Conservation (phyloP, 1,140 invertebrate species). For the Scaptomyza pallida region DNA sequence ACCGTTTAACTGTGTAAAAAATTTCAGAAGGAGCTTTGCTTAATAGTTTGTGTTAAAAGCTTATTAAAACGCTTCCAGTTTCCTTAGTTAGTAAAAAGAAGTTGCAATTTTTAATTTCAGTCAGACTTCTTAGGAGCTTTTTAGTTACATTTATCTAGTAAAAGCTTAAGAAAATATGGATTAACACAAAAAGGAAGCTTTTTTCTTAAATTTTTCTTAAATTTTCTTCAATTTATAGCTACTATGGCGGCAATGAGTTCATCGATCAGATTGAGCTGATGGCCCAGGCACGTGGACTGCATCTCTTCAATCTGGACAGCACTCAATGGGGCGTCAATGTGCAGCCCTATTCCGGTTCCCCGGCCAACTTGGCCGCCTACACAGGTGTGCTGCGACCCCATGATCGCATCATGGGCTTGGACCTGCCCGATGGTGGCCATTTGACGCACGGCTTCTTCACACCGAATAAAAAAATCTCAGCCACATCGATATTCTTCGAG, state of each 20-base stretch:
- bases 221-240: slow-evolving; percentile 85
- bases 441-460: slow-evolving; percentile 98
- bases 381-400: slow-evolving; percentile 95
- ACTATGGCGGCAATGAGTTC: slow-evolving; percentile 98
- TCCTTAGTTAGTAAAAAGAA: no score
- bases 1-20: no score
- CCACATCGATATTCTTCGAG: slow-evolving; percentile 99
- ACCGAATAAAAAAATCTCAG: slow-evolving; percentile 95
- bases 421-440: slow-evolving; percentile 98
- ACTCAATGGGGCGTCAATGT: slow-evolving; percentile 99
- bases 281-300: slow-evolving; percentile 93
- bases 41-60: no score
- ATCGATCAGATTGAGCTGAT: slow-evolving; percentile 97
- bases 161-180: no score
- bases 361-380: slow-evolving; percentile 98
- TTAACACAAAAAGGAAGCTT: no score
- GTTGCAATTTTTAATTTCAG: no score
- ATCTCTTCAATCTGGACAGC: slow-evolving; percentile 92
- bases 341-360: slow-evolving; percentile 98
- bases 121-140: no score
- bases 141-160: no score
- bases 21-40: no score
- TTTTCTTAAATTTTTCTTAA: no score
- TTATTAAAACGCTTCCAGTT: no score
- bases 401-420: slow-evolving; percentile 98